Percentiles rank a stretch among this genome's conserved stretches.
phyloP scores from a whole-genome alignment of 2,113 vertebrate genomes.

The Mungos mungo region DNA sequence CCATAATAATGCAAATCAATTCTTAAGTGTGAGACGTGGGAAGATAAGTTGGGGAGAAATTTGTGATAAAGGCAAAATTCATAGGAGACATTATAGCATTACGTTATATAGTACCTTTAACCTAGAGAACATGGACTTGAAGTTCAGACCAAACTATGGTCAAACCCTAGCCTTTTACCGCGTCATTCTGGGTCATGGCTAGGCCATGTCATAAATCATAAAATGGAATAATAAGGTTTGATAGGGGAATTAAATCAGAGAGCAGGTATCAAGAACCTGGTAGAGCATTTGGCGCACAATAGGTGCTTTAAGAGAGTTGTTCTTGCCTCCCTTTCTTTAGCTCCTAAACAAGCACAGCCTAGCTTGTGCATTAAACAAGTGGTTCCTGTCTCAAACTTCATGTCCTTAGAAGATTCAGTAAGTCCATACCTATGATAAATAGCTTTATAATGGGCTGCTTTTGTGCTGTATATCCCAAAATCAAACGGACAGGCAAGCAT shows the following conservation, averaged over 20 bases:
- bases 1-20: slow-evolving; percentile 47
- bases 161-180: not conserved
- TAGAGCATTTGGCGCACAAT: not conserved
- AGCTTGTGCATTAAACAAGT: not conserved
- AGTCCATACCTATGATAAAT: not conserved
- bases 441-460: not conserved
- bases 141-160: not conserved
- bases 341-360: not conserved
- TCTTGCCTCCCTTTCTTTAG: not conserved
- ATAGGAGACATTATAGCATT: not conserved
- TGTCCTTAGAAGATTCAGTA: not conserved
- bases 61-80: not conserved
- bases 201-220: not conserved
- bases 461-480: not conserved
- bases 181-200: not conserved
- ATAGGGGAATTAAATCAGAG: not conserved
- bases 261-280: not conserved
- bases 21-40: not conserved
- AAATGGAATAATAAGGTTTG: not conserved
- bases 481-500: not conserved
- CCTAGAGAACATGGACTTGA: not conserved
- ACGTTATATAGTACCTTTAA: not conserved
- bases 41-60: not conserved
- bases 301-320: not conserved
- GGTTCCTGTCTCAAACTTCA: not conserved